Base-by-base conservation (phyloP, 1,140 invertebrate species). In the Cherax destructor region DNA sequence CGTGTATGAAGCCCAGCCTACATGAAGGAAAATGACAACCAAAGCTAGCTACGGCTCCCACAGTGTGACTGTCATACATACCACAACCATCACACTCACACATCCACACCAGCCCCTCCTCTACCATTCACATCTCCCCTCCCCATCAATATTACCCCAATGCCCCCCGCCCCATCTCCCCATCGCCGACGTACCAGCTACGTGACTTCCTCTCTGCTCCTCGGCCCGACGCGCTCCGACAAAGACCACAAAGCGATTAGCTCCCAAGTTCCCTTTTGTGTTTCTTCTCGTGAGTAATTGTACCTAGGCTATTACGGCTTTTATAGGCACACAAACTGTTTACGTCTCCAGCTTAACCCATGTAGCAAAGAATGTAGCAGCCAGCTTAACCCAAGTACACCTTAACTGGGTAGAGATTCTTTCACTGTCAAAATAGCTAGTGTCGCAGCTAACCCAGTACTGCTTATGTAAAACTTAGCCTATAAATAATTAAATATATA, bases 151-250 rank as follows among this genome's bases (percentile, higher is more conserved):
- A 5, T 49, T 47, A 79, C 50, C 77, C 47, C 41, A 10, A 50
- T 16, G 21, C 47, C 47, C 5, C 50, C 4, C 77, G 4, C 50
- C 24, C 47, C 50, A 41, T 41, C 30, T 7, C 50, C 47, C 77
- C 77, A 49, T 41, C 77, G 10, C 7, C n/a, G n/a, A 24, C 41
- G 56, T 80, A 61, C 86, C 56, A 11, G 49, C 77, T 72, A 61
- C 86, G 52, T 88, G 30, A 87, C 72, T 80, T 80, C 86, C 86
- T 88, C 56, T 24, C 76, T 3, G 30, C 77, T n/a, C 61, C 30
- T 5, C 78, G 13, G 13, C 50, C 24, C 24, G 16, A 41, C 72
- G 24, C 74, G 13, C 84, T 56, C 11, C 59, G 18, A 65, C 61
- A 65, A 65, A 21, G 61, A 16, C 61, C 6, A 74, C 61, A 6